phyloP scores from a whole-genome alignment of 2,113 vertebrate genomes.

The Nyctibius bracteatus region DNA sequence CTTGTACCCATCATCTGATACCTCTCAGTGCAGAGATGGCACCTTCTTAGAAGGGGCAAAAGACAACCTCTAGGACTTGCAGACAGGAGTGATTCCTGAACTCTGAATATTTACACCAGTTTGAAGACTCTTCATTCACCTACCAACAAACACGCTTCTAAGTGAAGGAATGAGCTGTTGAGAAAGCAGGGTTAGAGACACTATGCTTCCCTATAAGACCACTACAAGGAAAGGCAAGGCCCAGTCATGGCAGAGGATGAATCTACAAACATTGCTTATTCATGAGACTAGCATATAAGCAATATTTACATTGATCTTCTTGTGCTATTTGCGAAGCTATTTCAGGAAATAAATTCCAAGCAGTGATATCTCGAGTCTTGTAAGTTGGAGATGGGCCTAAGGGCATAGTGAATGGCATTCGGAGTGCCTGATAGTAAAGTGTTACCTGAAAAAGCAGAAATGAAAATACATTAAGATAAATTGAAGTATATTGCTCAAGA shows the following conservation, averaged over 20 bases:
- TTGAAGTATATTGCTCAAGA: not conserved
- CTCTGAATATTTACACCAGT: not conserved
- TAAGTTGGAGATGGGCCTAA: constrained; percentile 7
- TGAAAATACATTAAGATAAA: constrained; percentile 14
- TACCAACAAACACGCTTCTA: not conserved
- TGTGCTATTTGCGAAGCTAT: constrained; percentile 43
- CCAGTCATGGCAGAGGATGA: not conserved
- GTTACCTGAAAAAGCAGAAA: constrained; percentile 63
- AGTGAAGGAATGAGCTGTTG: not conserved
- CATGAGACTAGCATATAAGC: constrained; percentile 8
- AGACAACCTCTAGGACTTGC: not conserved
- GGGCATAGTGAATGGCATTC: constrained; percentile 49
- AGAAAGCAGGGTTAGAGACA: not conserved
- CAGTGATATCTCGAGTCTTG: constrained; percentile 13
- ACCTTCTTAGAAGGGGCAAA: not conserved
- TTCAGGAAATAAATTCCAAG: constrained; percentile 50
- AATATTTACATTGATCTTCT: constrained; percentile 65
- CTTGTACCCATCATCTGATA: not conserved
- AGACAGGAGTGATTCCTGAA: not conserved
- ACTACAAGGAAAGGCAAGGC: not conserved
- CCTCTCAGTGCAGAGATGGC: not conserved
- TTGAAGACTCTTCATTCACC: not conserved
- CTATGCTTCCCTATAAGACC: not conserved
- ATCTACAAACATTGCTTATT: not conserved
- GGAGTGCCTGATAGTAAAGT: constrained; percentile 55